Base-by-base conservation (phyloP, 2,888 invertebrate genomes). In the Anagyrus pseudococci region DNA sequence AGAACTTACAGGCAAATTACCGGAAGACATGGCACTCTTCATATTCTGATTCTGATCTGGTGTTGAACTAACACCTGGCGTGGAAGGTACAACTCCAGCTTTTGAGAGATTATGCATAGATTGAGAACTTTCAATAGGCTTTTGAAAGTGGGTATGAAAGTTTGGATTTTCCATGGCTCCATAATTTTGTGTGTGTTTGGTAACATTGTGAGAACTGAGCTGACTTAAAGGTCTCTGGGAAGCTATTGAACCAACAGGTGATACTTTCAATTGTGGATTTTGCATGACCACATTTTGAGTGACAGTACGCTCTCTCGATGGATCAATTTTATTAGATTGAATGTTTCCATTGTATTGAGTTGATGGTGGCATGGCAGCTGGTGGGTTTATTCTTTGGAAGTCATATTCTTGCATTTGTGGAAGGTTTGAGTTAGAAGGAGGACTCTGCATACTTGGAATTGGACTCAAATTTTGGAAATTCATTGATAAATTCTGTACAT, bases 41-140 rank as follows among this genome's bases (percentile, higher is more conserved):
- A 86, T 81, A 73, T 86, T 86, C 70, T 86, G 86, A 76, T 87
- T 87, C 70, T 86, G 86, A 74, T 86, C 86, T 22, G 82, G 79
- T 20, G 74, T 72, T 2, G 75, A 63, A 59, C 72, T 74, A 22
- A 68, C 69, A 23, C 73, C 72, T 10, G 77, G 69, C 44, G 71
- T 63, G 1, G 72, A 25, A 15, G 75, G 66, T 13, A 71, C 68
- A 15, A 71, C 63, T 10, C 63, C 71, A 4, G 78, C 66, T 54
- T 80, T 81, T 2, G 80, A 80, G 19, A 81, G 73, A 65, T 81
- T 81, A 67, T 81, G 80, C 80, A 81, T 79, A 2, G 80, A 81
- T 44, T 81, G 80, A 1, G 79, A 78, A n/a, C 76, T 78, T 58
- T 81, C 80, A 3, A 80, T 76, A 4, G 80, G 78, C 52, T 79